Evolutionary conservation across 92 coral and sea anemone species (phyloP), one percentile per base, ranked within the genome.

Genomic region (Zoanthus sansibaricus): DNA sequence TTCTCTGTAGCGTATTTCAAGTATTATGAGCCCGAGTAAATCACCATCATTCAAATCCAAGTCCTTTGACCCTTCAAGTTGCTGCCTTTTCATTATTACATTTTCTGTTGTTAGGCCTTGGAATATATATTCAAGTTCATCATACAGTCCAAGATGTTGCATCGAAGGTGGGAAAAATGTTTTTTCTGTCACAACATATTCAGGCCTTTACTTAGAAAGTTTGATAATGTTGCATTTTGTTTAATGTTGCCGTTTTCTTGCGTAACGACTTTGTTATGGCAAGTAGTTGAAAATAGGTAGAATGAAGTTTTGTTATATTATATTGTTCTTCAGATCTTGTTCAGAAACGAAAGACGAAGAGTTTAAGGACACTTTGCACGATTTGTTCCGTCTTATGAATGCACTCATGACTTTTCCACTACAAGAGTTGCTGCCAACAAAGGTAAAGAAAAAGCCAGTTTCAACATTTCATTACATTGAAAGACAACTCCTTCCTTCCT

Each of bases 61-160:
- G 25, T 25, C 52, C 52, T 48, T 48, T 48, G 9, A 48, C 55
- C 7, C 1, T 7, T 49, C 8, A 49, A 5, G 1, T 9, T 11
- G 55, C 1, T 11, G 12, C 55, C 12, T 49, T 49, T 49, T 49
- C 10, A 49, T 49, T 49, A 49, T 49, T 9, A 49, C 55, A 7
- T 49, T 0, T 13, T 76, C 46, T 54, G 48, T 54, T 88, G 85
- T 11, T 83, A 97, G 99, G 96, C 99, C 1, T 83, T 97, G 82
- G 95, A 92, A 74, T 95, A 88, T 82, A 88, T 95, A 67, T 92
- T 97, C 91, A 95, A 93, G 86, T 95, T 97, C 66, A 92, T 95
- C 64, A 92, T 97, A 86, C 99, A 97, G 79, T 97, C 99, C 80
- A 95, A 98, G 92, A 91, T 93, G 76, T 75, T 97, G 83, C 89